Percentiles rank a stretch among this genome's conserved stretches.
Evolutionary conservation across 2,888 invertebrate species (phyloP).

Genomic region (Mimachlamys varia): DNA sequence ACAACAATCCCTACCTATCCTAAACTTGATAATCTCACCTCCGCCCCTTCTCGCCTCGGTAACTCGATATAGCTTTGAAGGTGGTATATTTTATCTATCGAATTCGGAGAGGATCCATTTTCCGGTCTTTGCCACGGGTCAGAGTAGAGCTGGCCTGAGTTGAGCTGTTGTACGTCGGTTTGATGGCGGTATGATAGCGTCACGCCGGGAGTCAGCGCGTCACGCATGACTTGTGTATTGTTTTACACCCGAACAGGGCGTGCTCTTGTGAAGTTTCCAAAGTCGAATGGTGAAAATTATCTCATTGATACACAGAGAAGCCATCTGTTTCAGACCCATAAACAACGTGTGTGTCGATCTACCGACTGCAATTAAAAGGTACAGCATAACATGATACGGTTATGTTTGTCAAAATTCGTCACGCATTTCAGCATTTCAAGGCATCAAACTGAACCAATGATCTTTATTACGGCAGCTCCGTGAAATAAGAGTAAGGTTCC

Average conservation of each 20-base stretch:
- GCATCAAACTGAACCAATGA: not conserved
- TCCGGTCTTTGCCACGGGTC: conserved; percentile 20
- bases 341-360: conserved; percentile 16
- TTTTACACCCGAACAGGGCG: conserved; percentile 4
- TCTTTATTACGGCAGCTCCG: not conserved
- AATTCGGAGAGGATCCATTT: conserved; percentile 22
- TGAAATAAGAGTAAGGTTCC: not conserved
- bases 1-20: not conserved
- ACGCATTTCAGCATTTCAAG: conserved; percentile 15
- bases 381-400: conserved; percentile 3
- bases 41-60: not conserved
- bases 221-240: not conserved
- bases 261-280: not conserved
- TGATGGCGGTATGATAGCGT: conserved; percentile 16
- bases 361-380: not conserved
- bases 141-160: not conserved
- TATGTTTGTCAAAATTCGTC: not conserved
- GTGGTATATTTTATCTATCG: conserved; percentile 34
- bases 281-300: conserved; percentile 36
- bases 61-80: conserved; percentile 9
- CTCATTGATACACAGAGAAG: conserved; percentile 1
- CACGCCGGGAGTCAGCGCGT: conserved; percentile 21
- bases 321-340: conserved; percentile 9
- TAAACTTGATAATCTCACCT: not conserved
- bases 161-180: not conserved